phyloP scores from a whole-genome alignment of 2,888 invertebrate genomes.

The Cephus rjabovi region DNA sequence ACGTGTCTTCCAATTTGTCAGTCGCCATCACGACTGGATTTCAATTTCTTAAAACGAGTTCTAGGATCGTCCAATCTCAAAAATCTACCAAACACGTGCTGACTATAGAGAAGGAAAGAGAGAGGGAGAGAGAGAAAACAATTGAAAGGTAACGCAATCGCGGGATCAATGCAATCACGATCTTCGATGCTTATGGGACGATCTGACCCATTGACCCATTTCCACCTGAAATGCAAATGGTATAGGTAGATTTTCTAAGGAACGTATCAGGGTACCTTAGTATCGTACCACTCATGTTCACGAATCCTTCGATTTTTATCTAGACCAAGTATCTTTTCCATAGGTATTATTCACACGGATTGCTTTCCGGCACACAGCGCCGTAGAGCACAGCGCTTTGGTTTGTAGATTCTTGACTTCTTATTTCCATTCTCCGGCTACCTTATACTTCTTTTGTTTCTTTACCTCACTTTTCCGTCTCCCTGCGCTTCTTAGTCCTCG shows the following conservation, averaged over 20 bases:
- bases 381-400: conserved; percentile 21
- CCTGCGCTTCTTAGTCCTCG: not conserved
- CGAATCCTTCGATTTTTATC: not conserved
- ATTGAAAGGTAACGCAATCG: conserved; percentile 25
- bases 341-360: conserved; percentile 4
- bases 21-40: conserved; percentile 9
- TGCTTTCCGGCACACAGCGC: not conserved
- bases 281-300: not conserved
- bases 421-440: not conserved
- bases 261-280: not conserved
- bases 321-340: not conserved
- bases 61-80: conserved; percentile 25
- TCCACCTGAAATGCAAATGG: conserved; percentile 5
- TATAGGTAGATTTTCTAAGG: not conserved
- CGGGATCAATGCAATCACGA: conserved; percentile 23
- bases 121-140: conserved; percentile 21
- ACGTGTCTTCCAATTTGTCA: not conserved
- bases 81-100: conserved; percentile 22
- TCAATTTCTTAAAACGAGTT: conserved; percentile 25
- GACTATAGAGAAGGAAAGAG: conserved; percentile 16
- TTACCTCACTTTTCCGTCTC: not conserved
- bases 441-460: not conserved
- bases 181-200: conserved; percentile 14
- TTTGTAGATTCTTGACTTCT: conserved; percentile 33
- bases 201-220: conserved; percentile 14